Conservation (phyloP, 2,888 invertebrate genomes). For the Volucella bombylans region DNA sequence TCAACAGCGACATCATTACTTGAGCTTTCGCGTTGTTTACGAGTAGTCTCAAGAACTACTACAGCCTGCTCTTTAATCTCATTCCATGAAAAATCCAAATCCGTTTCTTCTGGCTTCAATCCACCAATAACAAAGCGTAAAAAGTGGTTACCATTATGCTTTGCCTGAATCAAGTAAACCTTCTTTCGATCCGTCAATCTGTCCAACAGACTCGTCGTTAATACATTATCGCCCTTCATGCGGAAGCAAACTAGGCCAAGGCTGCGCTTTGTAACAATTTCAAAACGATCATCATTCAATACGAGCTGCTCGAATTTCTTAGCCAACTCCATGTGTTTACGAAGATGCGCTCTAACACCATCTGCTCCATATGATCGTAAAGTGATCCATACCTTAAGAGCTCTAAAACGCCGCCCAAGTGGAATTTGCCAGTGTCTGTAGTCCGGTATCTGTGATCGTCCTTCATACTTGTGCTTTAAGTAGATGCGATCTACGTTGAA, state of each 20-base stretch:
- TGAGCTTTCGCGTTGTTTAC: background rate
- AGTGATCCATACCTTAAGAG: constrained; percentile 97
- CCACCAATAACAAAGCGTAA: constrained; percentile 93
- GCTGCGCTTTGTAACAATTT: constrained; percentile 88
- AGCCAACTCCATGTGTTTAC: constrained; percentile 89
- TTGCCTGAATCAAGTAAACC: constrained; percentile 92
- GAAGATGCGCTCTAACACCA: constrained; percentile 90
- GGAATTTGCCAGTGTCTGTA: constrained; percentile 92
- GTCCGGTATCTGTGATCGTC: constrained; percentile 84
- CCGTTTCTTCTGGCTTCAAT: constrained; percentile 86
- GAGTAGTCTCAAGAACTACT: constrained; percentile 75
- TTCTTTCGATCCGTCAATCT: constrained; percentile 89
- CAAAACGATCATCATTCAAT: constrained; percentile 88
- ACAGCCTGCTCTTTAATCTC: constrained; percentile 86
- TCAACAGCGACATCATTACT: background rate
- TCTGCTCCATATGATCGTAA: constrained; percentile 91
- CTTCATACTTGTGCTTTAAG: constrained; percentile 88
- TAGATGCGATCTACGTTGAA: constrained; percentile 96
- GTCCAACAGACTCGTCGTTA: constrained; percentile 88
- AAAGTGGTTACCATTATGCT: constrained; percentile 86
- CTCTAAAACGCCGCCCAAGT: constrained; percentile 92
- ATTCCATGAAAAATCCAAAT: constrained; percentile 89
- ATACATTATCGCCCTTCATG: constrained; percentile 88
- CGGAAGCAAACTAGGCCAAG: constrained; percentile 96
- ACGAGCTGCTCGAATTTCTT: constrained; percentile 90